phyloP scores from a whole-genome alignment of 2,797 vertebrate species.

The Lophius americanus region DNA sequence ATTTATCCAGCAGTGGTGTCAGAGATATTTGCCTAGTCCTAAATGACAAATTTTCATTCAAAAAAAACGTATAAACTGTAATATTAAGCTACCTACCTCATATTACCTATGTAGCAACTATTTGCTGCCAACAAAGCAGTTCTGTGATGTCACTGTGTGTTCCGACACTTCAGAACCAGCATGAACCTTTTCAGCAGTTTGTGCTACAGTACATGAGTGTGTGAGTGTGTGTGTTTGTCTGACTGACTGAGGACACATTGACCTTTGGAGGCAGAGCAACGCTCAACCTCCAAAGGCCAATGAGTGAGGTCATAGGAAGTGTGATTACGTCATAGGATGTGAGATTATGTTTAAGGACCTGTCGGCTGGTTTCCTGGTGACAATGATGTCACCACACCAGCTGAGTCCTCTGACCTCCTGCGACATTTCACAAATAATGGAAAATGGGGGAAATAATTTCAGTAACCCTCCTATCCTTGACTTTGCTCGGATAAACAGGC shows the following conservation, averaged over 20 bases:
- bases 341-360: conserved; percentile 61
- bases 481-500: conserved; percentile 48
- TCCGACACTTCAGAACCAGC: no score
- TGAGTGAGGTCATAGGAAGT: conserved; percentile 18
- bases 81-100: no score
- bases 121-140: no score
- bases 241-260: conserved; percentile 41
- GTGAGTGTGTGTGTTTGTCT: not conserved
- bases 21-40: no score
- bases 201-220: not conserved
- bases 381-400: conserved; percentile 64
- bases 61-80: no score
- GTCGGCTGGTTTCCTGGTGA: conserved; percentile 68
- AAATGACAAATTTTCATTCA: no score
- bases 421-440: conserved; percentile 65
- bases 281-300: conserved; percentile 12
- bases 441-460: conserved; percentile 71
- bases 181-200: no score
- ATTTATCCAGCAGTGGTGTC: no score
- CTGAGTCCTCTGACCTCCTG: conserved; percentile 64
- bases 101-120: no score
- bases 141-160: no score
- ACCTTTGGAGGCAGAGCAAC: conserved; percentile 36
- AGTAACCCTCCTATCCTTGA: conserved; percentile 48
- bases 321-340: conserved; percentile 56